Conservation (phyloP, 2,113 vertebrate species). For the Rhabdornis inornatus region DNA sequence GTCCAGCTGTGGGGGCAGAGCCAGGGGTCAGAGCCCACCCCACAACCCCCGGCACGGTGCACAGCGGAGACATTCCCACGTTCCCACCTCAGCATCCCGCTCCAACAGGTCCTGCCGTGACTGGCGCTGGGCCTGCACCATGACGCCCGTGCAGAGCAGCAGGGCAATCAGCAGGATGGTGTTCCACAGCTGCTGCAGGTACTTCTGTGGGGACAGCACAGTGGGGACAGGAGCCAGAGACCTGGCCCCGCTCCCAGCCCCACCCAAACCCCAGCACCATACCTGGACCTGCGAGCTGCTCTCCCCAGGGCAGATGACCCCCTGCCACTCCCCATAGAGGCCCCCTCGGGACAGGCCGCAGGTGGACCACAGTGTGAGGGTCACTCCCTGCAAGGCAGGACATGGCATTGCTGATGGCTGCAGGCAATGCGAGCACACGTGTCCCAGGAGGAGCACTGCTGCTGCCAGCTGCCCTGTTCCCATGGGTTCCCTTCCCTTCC, state of each 20-base stretch:
- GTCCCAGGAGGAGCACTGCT: fast-evolving
- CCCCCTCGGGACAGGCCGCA: constrained; percentile 90
- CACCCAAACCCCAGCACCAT: fast-evolving
- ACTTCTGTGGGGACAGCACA: constrained; percentile 72
- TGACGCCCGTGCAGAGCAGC: constrained; percentile 88
- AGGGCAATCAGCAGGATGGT: constrained; percentile 89
- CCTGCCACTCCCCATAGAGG: constrained; percentile 91
- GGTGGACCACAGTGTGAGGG: constrained; percentile 93
- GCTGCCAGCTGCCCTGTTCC: background rate
- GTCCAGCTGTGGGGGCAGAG: constrained; percentile 69
- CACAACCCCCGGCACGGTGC: fast-evolving
- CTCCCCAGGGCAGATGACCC: constrained; percentile 91
- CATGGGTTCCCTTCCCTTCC: background rate
- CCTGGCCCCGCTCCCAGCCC: fast-evolving
- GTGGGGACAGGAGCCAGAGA: fast-evolving
- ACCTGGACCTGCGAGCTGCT: constrained; percentile 93
- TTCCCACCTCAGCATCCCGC: constrained; percentile 70
- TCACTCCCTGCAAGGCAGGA: constrained; percentile 80
- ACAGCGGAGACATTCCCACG: no score
- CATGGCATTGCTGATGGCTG: fast-evolving
- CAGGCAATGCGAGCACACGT: fast-evolving
- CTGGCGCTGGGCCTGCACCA: constrained; percentile 91
- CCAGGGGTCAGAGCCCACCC: background rate
- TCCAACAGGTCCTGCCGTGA: constrained; percentile 72
- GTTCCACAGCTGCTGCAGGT: constrained; percentile 95